Evolutionary conservation across 2,888 invertebrate genomes (phyloP).

Genomic region (Julus scandinavius): DNA sequence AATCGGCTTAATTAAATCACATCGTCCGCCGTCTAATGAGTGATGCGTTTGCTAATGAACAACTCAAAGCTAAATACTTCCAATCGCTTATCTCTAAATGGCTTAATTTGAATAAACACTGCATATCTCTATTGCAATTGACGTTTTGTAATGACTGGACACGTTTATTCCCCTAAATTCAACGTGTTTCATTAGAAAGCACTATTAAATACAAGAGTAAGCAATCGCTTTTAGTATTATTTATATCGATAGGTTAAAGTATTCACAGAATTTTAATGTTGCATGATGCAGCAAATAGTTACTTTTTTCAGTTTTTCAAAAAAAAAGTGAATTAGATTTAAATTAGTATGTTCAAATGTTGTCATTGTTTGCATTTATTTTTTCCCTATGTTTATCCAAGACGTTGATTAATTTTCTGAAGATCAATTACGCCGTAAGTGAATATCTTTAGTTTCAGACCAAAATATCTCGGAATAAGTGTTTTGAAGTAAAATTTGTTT

Average conservation of each 20-base stretch:
- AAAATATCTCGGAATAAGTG: too few species aligned
- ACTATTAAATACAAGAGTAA: not conserved
- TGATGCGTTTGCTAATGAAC: not conserved
- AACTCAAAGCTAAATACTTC: not conserved
- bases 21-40: not conserved
- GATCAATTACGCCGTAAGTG: too few species aligned
- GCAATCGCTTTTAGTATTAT: not conserved
- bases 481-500: not conserved
- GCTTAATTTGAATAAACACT: not conserved
- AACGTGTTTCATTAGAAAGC: not conserved
- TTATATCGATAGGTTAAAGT: not conserved
- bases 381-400: not conserved
- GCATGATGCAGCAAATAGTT: too few species aligned
- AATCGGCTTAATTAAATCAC: constrained; percentile 31
- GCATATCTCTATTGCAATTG: not conserved
- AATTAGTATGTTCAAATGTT: not conserved
- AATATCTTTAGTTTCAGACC: too few species aligned
- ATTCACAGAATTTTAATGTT: too few species aligned
- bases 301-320: not conserved
- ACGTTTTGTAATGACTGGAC: not conserved
- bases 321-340: too few species aligned
- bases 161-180: not conserved
- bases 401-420: too few species aligned
- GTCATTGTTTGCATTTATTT: too few species aligned
- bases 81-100: constrained; percentile 2